These are phyloP conservation scores for Harpagus bidentatus DNA, from an alignment of 2,113 vertebrate species.

Conservation along the genomic window DNA sequence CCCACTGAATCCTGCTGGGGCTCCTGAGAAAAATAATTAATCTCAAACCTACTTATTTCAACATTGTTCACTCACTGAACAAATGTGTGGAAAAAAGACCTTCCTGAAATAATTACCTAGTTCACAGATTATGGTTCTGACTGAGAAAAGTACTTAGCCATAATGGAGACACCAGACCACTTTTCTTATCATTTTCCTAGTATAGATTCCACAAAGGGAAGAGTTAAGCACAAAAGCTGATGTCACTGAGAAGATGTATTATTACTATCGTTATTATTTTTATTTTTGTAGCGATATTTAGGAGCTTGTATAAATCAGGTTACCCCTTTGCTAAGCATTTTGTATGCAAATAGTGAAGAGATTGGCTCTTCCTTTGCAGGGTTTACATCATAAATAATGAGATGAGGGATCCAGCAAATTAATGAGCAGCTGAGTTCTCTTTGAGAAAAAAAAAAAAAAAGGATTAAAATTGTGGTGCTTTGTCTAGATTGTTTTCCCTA, in stretches of 20 bases:
- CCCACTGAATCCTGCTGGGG: constrained; percentile 20
- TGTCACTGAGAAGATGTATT: not conserved
- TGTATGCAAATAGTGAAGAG: not conserved
- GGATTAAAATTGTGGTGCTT: not conserved
- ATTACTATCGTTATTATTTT: not conserved
- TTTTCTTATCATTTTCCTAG: not conserved
- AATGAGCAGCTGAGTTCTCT: not conserved
- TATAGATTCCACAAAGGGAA: not conserved
- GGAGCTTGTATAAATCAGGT: not conserved
- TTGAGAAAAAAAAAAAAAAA: not conserved
- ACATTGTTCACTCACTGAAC: not conserved
- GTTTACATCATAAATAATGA: not conserved
- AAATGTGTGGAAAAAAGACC: not conserved
- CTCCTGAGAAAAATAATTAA: constrained; percentile 44
- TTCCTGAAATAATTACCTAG: constrained; percentile 24
- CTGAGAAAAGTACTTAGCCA: not conserved
- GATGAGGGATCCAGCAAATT: not conserved
- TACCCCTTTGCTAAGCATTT: not conserved
- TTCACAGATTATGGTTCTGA: not conserved
- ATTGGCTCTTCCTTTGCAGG: not conserved
- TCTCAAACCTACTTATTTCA: constrained; percentile 37
- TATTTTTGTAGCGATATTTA: not conserved
- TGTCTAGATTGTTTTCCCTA: not conserved
- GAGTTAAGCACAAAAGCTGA: not conserved
- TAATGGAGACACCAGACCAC: not conserved